These are phyloP conservation scores for Plectus sambesii DNA, from an alignment of 1,140 invertebrate species.

Conservation along the genomic window DNA sequence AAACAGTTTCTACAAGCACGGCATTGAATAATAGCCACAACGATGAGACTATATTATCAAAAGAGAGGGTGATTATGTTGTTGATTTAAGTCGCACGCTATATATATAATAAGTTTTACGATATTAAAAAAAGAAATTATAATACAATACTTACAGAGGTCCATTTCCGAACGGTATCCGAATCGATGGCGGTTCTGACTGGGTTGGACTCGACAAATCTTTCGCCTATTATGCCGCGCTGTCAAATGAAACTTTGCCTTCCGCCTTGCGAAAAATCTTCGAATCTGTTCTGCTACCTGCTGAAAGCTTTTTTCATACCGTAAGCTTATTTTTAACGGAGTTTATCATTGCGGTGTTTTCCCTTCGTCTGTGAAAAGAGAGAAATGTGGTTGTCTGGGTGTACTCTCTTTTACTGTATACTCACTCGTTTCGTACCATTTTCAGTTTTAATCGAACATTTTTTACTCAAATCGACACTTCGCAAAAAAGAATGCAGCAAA, in stretches of 20 bases:
- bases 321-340: conserved; percentile 40
- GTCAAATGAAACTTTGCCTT: conserved; percentile 34
- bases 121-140: too few relatives aligned
- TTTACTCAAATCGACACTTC: neutral
- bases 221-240: conserved; percentile 73
- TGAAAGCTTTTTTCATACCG: conserved; percentile 79
- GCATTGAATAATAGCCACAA: too few relatives aligned
- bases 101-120: conserved; percentile 3
- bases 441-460: conserved; percentile 7
- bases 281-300: conserved; percentile 36
- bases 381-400: too few relatives aligned
- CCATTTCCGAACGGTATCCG: conserved; percentile 50
- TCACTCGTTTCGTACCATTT: conserved; percentile 11
- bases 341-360: too few relatives aligned
- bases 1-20: too few relatives aligned
- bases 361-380: too few relatives aligned
- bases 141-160: conserved; percentile 19
- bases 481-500: too few relatives aligned
- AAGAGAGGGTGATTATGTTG: too few relatives aligned
- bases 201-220: conserved; percentile 76
- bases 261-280: conserved; percentile 28
- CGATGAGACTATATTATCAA: too few relatives aligned
- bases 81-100: conserved; percentile 8
- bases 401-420: too few relatives aligned
- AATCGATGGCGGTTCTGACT: conserved; percentile 93